Evolutionary conservation across 2,888 invertebrate species (phyloP), one percentile per base, ranked within the genome.

Genomic region (Bellardia pandia): DNA sequence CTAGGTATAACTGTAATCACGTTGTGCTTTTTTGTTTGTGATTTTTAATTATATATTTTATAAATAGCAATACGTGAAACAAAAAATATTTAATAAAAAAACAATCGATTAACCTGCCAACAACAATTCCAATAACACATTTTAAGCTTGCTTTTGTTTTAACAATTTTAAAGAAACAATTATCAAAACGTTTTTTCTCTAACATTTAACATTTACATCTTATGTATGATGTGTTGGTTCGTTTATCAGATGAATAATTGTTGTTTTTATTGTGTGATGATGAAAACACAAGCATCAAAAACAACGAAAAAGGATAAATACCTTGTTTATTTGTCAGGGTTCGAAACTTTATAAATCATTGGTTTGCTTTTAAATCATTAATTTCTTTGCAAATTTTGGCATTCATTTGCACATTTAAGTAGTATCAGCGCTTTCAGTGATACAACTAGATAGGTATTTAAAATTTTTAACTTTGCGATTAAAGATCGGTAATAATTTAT

Each of bases 51-150:
- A 42, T n/a, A 64, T 37, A 33, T 56, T 75, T 85, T 77, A 8
- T 33, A 79, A 76, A 76, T 71, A 76, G 85, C 64, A 77, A 81
- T 72, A 85, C 85, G 81, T 81, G 81, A 86, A 85, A 48, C 66
- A 23, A 81, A 42, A 11, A 45, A 64, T 13, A 72, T 30, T n/a
- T 7, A 53, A 23, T 33, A 51, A 48, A n/a, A 68, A 13, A 69
- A 60, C 40, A 85, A 68, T 1, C 8, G 23, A 72, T 77, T 48
- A 56, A 53, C 11, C 48, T 45, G 7, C 40, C 45, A 60, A 56
- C 56, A 69, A 71, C 51, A 68, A 60, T 68, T 78, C 75, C 79
- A 80, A 75, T 85, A 71, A 23, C 71, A 45, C 42, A 42, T 40
- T 6, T 13, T 40, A 14, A 13, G 60, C 8, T 62, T 62, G 37